phyloP scores from a whole-genome alignment of 2,797 vertebrate species.

The Danio jaintianensis region DNA sequence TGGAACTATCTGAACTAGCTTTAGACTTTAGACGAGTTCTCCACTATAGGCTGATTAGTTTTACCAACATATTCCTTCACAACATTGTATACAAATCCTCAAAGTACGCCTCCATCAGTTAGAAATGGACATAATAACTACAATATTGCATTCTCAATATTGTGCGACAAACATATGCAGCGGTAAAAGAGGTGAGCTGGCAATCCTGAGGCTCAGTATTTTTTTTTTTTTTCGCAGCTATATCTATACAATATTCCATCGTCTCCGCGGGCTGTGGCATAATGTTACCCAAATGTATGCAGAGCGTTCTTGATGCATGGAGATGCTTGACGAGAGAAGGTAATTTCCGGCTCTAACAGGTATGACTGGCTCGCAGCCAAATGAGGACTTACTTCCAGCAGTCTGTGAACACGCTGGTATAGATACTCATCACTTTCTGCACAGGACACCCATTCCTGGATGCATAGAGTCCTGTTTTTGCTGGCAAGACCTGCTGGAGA shows the following conservation, averaged over 20 bases:
- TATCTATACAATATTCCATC: conserved; percentile 50
- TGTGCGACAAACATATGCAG: conserved; percentile 14
- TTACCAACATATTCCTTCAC: conserved; percentile 1
- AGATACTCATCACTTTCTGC: conserved; percentile 60
- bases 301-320: conserved; percentile 67
- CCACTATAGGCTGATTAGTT: neutral
- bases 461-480: neutral
- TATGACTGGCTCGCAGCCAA: conserved; percentile 71
- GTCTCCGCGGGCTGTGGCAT: conserved; percentile 65
- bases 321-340: conserved; percentile 68
- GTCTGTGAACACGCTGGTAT: conserved; percentile 39
- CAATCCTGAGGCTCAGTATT: conserved; percentile 22
- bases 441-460: conserved; percentile 60
- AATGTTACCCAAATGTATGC: conserved; percentile 79
- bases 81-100: neutral
- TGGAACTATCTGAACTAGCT: too few species aligned
- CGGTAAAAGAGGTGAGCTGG: neutral
- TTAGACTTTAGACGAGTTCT: too few species aligned
- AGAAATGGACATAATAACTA: neutral
- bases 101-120: conserved; percentile 6
- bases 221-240: conserved; percentile 29
- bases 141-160: neutral
- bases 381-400: conserved; percentile 46
- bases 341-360: conserved; percentile 82
- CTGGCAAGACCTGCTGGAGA: conserved; percentile 20